Percentiles rank a stretch among this genome's conserved stretches.
These are phyloP conservation scores for Luperina nickerlii DNA, from an alignment of 2,888 invertebrate species.

Conservation along the genomic window DNA sequence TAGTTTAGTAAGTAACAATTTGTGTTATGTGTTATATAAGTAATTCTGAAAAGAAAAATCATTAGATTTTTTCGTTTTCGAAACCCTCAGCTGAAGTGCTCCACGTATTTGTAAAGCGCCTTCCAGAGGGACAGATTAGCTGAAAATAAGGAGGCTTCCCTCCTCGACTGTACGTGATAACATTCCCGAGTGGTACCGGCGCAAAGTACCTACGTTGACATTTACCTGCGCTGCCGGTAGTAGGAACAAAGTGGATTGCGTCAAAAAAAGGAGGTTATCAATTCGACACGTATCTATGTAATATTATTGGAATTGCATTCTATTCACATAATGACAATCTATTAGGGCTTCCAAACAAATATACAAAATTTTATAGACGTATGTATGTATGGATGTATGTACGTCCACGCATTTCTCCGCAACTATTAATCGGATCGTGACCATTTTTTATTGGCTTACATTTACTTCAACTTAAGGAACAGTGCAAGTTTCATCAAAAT, in stretches of 20 bases:
- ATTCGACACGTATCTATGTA: too few species aligned
- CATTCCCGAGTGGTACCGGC: constrained; percentile 12
- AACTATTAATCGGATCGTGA: too few species aligned
- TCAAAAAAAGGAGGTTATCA: not conserved
- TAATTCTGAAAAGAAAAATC: constrained; percentile 14
- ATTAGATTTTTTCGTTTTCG: constrained; percentile 9
- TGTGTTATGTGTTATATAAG: not conserved
- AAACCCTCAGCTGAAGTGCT: constrained; percentile 6
- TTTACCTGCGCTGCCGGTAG: not conserved
- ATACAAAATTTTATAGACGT: too few species aligned
- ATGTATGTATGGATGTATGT: too few species aligned
- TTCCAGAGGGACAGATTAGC: constrained; percentile 45
- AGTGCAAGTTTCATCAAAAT: too few species aligned
- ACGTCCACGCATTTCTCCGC: too few species aligned
- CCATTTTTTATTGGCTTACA: too few species aligned
- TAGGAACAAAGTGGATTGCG: constrained; percentile 10
- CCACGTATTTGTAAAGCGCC: constrained; percentile 21
- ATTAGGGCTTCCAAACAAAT: too few species aligned
- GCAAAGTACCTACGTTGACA: constrained; percentile 21
- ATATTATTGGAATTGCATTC: too few species aligned
- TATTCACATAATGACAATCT: too few species aligned
- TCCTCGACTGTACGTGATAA: constrained; percentile 28
- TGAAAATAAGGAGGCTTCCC: constrained; percentile 37
- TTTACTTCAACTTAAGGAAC: too few species aligned
- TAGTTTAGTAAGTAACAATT: not conserved